Conservation (phyloP, 2,797 vertebrate species). For the Schizopygopsis malacanthus region DNA sequence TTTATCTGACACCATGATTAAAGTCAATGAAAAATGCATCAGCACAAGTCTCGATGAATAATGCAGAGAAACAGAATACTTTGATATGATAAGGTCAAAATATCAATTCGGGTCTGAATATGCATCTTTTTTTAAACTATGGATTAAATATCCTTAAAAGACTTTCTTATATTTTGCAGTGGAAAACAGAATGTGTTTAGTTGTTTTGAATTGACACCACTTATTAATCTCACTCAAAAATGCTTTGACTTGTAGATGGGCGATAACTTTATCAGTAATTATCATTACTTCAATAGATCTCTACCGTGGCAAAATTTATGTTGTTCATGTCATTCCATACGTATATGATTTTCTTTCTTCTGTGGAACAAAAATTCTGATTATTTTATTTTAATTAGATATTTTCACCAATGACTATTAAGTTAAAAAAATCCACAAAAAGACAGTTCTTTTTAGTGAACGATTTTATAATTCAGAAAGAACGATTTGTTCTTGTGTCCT, state of each 20-base stretch:
- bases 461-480: background rate
- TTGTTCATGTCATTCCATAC: background rate
- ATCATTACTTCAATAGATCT: background rate
- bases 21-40: conserved; percentile 33
- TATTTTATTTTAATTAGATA: background rate
- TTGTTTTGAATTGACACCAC: background rate
- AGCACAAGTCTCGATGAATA: background rate
- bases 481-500: background rate
- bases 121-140: background rate
- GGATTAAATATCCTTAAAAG: background rate
- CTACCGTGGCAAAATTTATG: background rate
- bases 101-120: background rate
- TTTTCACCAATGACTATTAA: background rate
- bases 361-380: background rate
- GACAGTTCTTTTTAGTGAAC: background rate
- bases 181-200: background rate
- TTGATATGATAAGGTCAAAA: conserved; percentile 17
- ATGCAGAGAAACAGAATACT: conserved; percentile 33
- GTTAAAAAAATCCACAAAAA: background rate
- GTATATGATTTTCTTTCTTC: background rate
- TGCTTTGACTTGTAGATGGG: background rate
- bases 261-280: background rate
- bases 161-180: background rate
- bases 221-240: background rate
- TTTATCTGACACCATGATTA: conserved; percentile 38